Base-by-base conservation (phyloP, 2,113 vertebrate species). In the Regulus satrapa region DNA sequence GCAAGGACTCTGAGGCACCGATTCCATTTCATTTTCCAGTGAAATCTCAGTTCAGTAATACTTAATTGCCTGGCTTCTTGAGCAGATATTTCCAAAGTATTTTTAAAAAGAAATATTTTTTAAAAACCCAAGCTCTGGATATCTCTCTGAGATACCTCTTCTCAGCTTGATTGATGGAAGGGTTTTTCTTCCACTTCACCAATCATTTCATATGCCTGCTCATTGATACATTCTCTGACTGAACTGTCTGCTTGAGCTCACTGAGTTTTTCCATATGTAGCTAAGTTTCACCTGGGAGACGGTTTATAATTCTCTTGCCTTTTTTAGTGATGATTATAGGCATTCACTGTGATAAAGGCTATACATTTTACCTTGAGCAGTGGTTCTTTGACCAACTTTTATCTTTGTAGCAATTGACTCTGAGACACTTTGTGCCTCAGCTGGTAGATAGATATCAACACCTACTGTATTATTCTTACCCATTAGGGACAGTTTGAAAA, bases 11-110 rank as follows among this genome's bases (percentile, higher is more conserved):
- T 82, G 29, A n/a, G 2, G 20, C 32, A 61, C 52, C 79, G 13
- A 49, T 87, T 82, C 66, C 29, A 66, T 78, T 92, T 48, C 26
- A 78, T 91, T 95, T 95, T 94, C 73, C 93, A 95, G 45, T 64
- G 51, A 78, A 88, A 85, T 90, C 75, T 90, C 34, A 36, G 63
- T 82, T 91, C 69, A 69, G 16, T 85, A 87, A 52, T 49, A 59
- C 8, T 86, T 93, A 43, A 64, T 41, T 85, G 64, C 41, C 51
- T 49, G 21, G 12, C 5, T 95, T 76, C 56, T 83, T 78, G 81
- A 52, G 34, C 9, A 72, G 20, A 68, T 85, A 10, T 66, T 89
- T 94, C 77, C 62, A 89, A 94, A 73, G 32, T 46, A 76, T 54
- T 92, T 88, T 84, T 61, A 11, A 56, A 97, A 81, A 77, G 28